These are phyloP conservation scores for Eulacestoma nigropectus DNA, from an alignment of 2,113 vertebrate genomes.

Conservation along the genomic window DNA sequence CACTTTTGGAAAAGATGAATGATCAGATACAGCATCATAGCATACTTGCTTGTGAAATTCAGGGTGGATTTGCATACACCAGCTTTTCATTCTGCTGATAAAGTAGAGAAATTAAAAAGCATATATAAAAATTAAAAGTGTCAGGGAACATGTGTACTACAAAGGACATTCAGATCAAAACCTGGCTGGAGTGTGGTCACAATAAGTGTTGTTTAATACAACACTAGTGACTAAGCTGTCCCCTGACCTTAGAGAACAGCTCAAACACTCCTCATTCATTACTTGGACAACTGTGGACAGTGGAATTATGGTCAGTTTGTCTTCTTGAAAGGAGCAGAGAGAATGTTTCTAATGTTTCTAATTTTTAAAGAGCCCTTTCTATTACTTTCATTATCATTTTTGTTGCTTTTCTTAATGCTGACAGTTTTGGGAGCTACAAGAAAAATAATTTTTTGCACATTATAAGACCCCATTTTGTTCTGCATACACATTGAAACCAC, in stretches of 20 bases:
- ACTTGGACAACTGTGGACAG: not conserved
- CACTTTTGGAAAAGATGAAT: constrained; percentile 4
- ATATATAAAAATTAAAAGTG: not conserved
- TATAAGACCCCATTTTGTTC: not conserved
- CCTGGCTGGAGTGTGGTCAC: not conserved
- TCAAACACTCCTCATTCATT: not conserved
- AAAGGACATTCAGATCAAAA: not conserved
- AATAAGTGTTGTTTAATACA: not conserved
- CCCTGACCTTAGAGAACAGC: not conserved
- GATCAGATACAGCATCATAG: not conserved
- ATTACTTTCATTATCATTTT: not conserved
- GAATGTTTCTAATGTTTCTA: not conserved
- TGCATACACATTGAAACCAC: not conserved
- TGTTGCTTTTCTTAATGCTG: not conserved
- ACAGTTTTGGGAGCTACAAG: not conserved
- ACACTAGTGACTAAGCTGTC: not conserved
- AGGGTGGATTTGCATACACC: constrained; percentile 1
- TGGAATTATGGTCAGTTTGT: not conserved
- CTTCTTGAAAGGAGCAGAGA: constrained; percentile 1
- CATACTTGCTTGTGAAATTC: constrained; percentile 8
- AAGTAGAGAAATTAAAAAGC: not conserved
- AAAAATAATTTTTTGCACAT: not conserved
- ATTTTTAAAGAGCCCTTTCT: not conserved
- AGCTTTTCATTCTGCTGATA: constrained; percentile 28
- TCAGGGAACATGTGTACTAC: not conserved